Conservation (phyloP, 2,113 vertebrate genomes). For the Phrynosoma platyrhinos region DNA sequence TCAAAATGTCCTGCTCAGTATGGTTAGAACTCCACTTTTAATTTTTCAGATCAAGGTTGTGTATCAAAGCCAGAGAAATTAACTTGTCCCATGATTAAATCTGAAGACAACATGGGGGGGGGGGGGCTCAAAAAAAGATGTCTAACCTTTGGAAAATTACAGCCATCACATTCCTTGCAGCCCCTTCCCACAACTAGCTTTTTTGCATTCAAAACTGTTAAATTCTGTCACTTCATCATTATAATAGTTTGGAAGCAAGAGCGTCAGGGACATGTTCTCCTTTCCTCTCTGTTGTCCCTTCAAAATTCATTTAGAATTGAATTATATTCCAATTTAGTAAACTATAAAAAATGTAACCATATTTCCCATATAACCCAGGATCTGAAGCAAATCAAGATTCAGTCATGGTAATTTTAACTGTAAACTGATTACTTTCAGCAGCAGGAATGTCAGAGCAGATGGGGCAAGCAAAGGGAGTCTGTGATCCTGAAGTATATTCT, state of each 20-base stretch:
- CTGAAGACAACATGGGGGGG: too few species aligned
- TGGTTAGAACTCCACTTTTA: not conserved
- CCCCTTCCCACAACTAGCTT: not conserved
- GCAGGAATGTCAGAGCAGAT: not conserved
- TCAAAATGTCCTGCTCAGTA: too few species aligned
- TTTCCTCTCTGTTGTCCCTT: not conserved
- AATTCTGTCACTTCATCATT: conserved; percentile 61
- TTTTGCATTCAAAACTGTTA: conserved; percentile 25
- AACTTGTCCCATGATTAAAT: not conserved
- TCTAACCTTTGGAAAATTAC: not conserved
- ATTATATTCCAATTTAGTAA: not conserved
- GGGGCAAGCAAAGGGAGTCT: not conserved
- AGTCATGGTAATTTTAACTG: not conserved
- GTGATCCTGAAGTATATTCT: not conserved
- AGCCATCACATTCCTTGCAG: not conserved
- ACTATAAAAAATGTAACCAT: not conserved
- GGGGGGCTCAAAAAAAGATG: not conserved
- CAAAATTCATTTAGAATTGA: not conserved
- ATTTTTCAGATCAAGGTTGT: too few species aligned
- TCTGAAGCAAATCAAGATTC: not conserved
- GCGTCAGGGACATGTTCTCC: not conserved
- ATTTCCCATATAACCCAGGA: not conserved
- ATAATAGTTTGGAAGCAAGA: conserved; percentile 51
- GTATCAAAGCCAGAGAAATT: not conserved
- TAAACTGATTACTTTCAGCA: not conserved